A percentile compares a stretch with the other conserved stretches of the same genome.
phyloP scores from a whole-genome alignment of 2,888 invertebrate species.

The Monochamus alternatus region DNA sequence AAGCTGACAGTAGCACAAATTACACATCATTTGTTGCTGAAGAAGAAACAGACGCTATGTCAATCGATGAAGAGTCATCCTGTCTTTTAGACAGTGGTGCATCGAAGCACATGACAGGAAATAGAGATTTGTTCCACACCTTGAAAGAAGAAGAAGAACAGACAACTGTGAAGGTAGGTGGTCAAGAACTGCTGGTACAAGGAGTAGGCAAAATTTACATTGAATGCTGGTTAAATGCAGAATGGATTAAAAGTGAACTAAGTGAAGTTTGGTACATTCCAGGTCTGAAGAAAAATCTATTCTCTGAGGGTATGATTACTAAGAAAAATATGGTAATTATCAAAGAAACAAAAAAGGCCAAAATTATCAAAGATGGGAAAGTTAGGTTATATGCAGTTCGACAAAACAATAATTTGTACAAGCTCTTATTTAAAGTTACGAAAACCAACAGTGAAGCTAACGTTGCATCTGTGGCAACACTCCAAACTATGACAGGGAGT shows the following conservation, averaged over 20 bases:
- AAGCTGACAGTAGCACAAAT: not conserved
- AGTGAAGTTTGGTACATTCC: constrained; percentile 61
- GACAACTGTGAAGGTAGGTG: constrained; percentile 47
- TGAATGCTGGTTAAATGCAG: constrained; percentile 49
- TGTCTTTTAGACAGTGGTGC: constrained; percentile 58
- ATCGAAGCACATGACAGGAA: constrained; percentile 54
- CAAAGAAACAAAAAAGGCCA: constrained; percentile 47
- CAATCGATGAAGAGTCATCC: not conserved
- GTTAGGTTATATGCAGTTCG: constrained; percentile 47
- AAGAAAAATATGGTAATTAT: constrained; percentile 56
- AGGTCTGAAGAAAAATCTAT: constrained; percentile 60
- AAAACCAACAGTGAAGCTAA: constrained; percentile 14
- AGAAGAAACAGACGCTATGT: not conserved
- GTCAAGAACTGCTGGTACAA: constrained; percentile 49
- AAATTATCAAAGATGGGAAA: constrained; percentile 38
- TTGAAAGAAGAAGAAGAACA: constrained; percentile 27
- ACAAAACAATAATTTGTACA: constrained; percentile 54
- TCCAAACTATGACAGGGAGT: too few relatives aligned
- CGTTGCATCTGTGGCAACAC: not conserved
- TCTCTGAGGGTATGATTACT: constrained; percentile 61
- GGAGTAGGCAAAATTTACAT: constrained; percentile 56
- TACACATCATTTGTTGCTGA: not conserved
- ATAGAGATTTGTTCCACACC: constrained; percentile 41
- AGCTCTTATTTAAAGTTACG: constrained; percentile 49
- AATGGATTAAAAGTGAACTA: constrained; percentile 54